Evolutionary conservation across 2,888 invertebrate species (phyloP), one percentile per base, ranked within the genome.

Genomic region (Apodemia mormo): DNA sequence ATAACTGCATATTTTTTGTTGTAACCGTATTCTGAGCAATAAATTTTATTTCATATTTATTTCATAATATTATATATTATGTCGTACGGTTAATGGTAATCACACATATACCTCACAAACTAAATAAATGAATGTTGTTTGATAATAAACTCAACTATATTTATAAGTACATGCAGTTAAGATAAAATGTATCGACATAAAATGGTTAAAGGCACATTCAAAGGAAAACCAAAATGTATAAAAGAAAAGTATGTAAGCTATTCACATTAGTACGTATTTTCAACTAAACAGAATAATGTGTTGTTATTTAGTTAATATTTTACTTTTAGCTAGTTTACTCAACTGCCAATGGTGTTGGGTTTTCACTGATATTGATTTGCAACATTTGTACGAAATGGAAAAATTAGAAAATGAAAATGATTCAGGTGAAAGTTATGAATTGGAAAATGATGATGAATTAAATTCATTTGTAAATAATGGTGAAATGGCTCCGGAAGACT

Each of bases 301-400:
- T 43, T 40, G 54, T n/a, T 72, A 73, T 49, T 71, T 68, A 64
- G 43, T 68, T 66, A 33, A 56, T 61, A 49, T 73, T 12, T 58
- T 73, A 3, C 22, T 74, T 52, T 30, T 67, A 58, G 1, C 75
- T n/a, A 67, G 52, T 70, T 22, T 71, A 29, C 65, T 74, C 49
- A 68, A 71, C 43, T 68, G 54, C 30, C 66, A 73, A 72, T 22
- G 22, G 22, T 58, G 80, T 73, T 82, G 82, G 81, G 76, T 82
- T 2, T 76, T 82, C 7, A 82, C 78, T 67, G 72, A 80, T 30
- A 72, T 82, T 5, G 72, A 75, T 29, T 72, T 72, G 54, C 73
- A 69, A 14, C 66, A 61, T 40, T 65, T 76, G 29, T 52, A 68
- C 33, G 68, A 37, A 66, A 71, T 30, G 68, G 65, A 43, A 65